Evolutionary conservation across 2,113 vertebrate species (phyloP).

Genomic region (Theropithecus gelada): DNA sequence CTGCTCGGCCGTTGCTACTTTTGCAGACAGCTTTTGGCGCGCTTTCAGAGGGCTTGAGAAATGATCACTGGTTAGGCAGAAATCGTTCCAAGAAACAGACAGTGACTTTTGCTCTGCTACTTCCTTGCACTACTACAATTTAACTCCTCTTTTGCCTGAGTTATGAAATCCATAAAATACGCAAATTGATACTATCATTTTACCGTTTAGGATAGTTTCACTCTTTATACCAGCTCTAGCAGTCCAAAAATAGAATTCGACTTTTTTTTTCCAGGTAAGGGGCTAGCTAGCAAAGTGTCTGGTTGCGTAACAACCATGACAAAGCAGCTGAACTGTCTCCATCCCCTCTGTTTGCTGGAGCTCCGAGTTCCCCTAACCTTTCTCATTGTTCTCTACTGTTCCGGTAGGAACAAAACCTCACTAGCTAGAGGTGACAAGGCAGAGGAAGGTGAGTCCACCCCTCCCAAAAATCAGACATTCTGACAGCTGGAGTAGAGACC

Average conservation of each 20-base stretch:
- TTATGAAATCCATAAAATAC: neutral
- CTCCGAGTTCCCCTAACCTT: neutral
- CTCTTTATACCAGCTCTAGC: neutral
- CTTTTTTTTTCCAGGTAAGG: neutral
- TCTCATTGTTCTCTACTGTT: neutral
- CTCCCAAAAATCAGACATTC: neutral
- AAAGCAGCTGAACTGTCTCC: neutral
- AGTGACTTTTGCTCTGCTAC: conserved; percentile 70
- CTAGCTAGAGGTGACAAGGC: neutral
- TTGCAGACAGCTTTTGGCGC: conserved; percentile 36
- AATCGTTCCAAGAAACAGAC: conserved; percentile 61
- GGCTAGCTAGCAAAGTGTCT: neutral
- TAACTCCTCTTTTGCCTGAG: conserved; percentile 58
- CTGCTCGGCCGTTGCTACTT: neutral
- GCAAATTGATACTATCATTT: neutral
- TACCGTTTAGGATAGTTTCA: neutral
- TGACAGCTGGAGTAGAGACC: neutral
- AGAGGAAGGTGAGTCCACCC: neutral
- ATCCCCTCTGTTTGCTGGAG: neutral
- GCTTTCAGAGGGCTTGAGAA: conserved; percentile 53
- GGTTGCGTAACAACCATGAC: neutral
- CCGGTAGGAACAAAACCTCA: neutral
- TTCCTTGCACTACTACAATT: neutral
- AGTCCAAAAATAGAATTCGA: neutral
- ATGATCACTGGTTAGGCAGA: conserved; percentile 62